These are phyloP conservation scores for Formica aserva DNA, from an alignment of 2,888 invertebrate species.

Conservation along the genomic window DNA sequence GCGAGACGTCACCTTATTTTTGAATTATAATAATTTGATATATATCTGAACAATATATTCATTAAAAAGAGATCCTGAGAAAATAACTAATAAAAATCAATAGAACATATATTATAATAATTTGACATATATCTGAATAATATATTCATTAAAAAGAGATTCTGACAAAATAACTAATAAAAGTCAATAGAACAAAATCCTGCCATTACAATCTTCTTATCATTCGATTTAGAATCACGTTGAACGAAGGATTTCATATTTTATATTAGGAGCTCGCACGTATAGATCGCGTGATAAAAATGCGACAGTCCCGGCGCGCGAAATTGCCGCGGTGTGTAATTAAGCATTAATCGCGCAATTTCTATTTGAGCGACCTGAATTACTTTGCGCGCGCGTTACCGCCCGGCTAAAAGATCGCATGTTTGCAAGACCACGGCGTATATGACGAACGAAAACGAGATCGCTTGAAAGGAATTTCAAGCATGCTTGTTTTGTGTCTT, in stretches of 20 bases:
- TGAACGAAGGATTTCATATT: conserved; percentile 14
- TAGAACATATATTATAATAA: conserved; percentile 9
- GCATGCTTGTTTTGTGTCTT: not conserved
- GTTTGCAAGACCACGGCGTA: conserved; percentile 22
- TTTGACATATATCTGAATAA: not conserved
- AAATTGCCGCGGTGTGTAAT: conserved; percentile 39
- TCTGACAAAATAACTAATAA: not conserved
- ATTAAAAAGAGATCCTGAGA: not conserved
- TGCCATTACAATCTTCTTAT: not conserved
- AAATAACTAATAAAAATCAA: not conserved
- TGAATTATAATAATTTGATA: conserved; percentile 5
- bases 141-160: not conserved
- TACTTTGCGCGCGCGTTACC: conserved; percentile 35
- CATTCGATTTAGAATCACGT: conserved; percentile 12
- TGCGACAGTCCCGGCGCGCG: not conserved
- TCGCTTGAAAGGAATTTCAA: not conserved
- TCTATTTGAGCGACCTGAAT: conserved; percentile 41
- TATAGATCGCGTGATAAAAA: conserved; percentile 20
- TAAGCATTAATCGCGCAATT: conserved; percentile 54
- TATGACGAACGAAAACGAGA: conserved; percentile 10
- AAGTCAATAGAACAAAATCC: conserved; percentile 4
- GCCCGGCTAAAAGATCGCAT: not conserved
- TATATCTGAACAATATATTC: not conserved
- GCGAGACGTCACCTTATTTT: not conserved
- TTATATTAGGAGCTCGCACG: not conserved